phyloP scores from a whole-genome alignment of 2,888 invertebrate species.

The Endomychus coccineus region DNA sequence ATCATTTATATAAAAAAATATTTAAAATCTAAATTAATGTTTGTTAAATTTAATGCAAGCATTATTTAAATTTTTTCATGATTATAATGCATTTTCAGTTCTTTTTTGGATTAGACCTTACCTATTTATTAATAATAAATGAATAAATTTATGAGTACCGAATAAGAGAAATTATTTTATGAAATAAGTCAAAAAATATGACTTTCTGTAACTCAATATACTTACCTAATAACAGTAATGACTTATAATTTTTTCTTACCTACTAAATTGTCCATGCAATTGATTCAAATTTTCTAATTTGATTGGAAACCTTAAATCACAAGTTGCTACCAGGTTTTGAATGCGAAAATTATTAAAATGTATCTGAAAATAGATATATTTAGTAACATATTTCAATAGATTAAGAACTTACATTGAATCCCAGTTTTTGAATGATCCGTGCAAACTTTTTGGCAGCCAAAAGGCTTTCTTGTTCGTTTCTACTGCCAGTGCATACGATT shows the following conservation, averaged over 20 bases:
- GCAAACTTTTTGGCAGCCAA: slow-evolving; percentile 75
- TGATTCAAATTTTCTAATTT: slow-evolving; percentile 66
- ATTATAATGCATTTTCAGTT: too few species aligned
- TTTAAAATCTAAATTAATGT: too few species aligned
- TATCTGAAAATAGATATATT: slow-evolving; percentile 49
- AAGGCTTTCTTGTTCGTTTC: slow-evolving; percentile 69
- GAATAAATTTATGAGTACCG: too few species aligned
- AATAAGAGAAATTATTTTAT: too few species aligned
- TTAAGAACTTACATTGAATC: slow-evolving; percentile 57
- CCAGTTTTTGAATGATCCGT: slow-evolving; percentile 73
- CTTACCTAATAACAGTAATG: slow-evolving; percentile 1
- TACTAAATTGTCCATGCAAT: slow-evolving; percentile 61
- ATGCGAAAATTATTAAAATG: slow-evolving; percentile 72
- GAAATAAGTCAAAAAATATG: too few species aligned
- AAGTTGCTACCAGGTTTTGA: slow-evolving; percentile 70
- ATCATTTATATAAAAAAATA: too few species aligned
- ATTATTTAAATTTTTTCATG: too few species aligned
- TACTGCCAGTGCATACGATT: slow-evolving; percentile 74
- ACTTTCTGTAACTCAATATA: not conserved
- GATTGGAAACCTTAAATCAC: slow-evolving; percentile 66
- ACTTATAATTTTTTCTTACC: slow-evolving; percentile 25
- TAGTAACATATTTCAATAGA: not conserved
- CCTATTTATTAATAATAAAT: too few species aligned
- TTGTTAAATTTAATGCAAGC: too few species aligned
- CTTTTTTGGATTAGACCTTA: too few species aligned